Conservation (phyloP, 2,888 invertebrate species). For the Cremastinae sp. region DNA sequence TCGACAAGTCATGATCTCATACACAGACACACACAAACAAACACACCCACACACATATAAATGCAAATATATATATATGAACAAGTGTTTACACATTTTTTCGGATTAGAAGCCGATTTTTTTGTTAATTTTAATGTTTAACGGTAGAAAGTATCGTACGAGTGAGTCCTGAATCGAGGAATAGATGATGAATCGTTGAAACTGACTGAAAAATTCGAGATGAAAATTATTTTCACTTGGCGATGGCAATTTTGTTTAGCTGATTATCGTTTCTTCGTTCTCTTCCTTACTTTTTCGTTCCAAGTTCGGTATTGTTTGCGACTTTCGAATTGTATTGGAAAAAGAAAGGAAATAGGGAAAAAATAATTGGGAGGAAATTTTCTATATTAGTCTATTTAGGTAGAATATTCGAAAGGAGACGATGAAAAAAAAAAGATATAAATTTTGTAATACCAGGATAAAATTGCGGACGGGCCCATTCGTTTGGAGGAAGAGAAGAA, state of each 20-base stretch:
- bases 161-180: background rate
- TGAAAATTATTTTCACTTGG: no score
- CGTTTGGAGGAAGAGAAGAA: conserved; percentile 7
- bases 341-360: conserved; percentile 5
- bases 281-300: background rate
- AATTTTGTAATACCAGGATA: conserved; percentile 61
- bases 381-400: conserved; percentile 59
- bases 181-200: no score
- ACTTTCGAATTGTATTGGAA: background rate
- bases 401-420: conserved; percentile 66
- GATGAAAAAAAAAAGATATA: conserved; percentile 43
- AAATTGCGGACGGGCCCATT: no score
- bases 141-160: conserved; percentile 26
- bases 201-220: no score
- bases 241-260: no score
- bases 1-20: conserved; percentile 70
- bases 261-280: no score
- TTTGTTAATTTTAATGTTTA: conserved; percentile 59
- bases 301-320: background rate
- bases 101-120: conserved; percentile 64
- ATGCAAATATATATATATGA: conserved; percentile 51
- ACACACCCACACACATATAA: conserved; percentile 48
- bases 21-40: conserved; percentile 22
- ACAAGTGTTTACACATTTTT: conserved; percentile 47
- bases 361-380: conserved; percentile 35